Evolutionary conservation across 2,113 vertebrate genomes (phyloP).

Genomic region (Aspidoscelis tigris): DNA sequence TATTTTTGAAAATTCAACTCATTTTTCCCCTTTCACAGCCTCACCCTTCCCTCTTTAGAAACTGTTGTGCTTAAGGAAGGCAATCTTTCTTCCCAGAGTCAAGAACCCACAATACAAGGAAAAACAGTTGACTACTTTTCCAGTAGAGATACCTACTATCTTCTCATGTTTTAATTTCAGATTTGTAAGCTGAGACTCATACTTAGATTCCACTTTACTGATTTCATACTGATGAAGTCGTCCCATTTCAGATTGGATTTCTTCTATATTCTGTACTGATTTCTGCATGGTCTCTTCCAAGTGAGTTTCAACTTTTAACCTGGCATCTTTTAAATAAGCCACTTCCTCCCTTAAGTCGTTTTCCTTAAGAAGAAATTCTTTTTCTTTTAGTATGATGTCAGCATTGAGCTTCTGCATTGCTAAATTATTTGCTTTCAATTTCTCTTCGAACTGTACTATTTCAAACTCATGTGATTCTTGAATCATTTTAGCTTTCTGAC

Average conservation of each 20-base stretch:
- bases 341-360: conserved; percentile 73
- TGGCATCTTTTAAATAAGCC: conserved; percentile 44
- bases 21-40: too few relatives aligned
- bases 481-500: conserved; percentile 70
- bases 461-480: conserved; percentile 74
- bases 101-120: too few relatives aligned
- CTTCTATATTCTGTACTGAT: conserved; percentile 53
- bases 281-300: conserved; percentile 64
- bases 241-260: conserved; percentile 56
- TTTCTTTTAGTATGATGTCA: conserved; percentile 74
- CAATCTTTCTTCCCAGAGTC: too few relatives aligned
- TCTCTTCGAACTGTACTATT: conserved; percentile 76
- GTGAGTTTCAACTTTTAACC: conserved; percentile 61
- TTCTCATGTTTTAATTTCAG: conserved; percentile 45
- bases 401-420: conserved; percentile 73
- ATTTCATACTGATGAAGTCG: conserved; percentile 67
- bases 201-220: conserved; percentile 62
- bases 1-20: too few relatives aligned
- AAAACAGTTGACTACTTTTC: neutral
- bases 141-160: conserved; percentile 34
- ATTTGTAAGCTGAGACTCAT: conserved; percentile 67
- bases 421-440: conserved; percentile 73
- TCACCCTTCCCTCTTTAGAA: too few relatives aligned
- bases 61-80: too few relatives aligned
- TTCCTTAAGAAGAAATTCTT: conserved; percentile 73